phyloP scores from a whole-genome alignment of 1,140 invertebrate genomes.

The Trinorchestia longiramus region DNA sequence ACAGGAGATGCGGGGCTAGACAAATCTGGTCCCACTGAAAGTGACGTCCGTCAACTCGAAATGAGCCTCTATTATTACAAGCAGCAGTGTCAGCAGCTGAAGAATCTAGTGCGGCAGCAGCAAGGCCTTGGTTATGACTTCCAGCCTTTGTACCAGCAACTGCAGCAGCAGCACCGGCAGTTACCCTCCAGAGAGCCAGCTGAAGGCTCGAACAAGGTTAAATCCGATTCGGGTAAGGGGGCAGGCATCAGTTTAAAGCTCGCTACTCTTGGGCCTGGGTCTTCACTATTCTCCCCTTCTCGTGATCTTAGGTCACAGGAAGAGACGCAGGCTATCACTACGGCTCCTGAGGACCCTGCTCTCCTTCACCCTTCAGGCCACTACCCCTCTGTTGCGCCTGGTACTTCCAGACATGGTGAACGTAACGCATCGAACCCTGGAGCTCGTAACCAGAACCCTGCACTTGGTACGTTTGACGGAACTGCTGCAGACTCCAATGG shows the following conservation, averaged over 20 bases:
- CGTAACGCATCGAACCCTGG: background rate
- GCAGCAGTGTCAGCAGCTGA: conserved; percentile 44
- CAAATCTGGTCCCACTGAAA: background rate
- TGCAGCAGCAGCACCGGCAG: conserved; percentile 4
- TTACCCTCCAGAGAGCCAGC: background rate
- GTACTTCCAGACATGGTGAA: background rate
- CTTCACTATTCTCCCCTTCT: background rate
- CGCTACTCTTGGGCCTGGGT: conserved; percentile 8
- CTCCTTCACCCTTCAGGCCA: background rate
- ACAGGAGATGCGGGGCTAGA: background rate
- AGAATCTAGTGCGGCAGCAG: conserved; percentile 33
- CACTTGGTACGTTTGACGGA: too few species aligned
- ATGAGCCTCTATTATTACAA: conserved; percentile 46
- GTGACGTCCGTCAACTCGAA: conserved; percentile 25
- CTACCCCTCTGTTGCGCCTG: background rate
- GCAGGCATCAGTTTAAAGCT: conserved; percentile 17
- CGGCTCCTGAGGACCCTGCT: background rate
- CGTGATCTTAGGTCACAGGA: background rate
- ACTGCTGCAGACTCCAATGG: background rate
- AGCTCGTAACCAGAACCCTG: background rate
- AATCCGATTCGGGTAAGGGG: background rate
- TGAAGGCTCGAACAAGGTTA: background rate
- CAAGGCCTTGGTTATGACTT: conserved; percentile 47
- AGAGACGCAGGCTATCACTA: background rate
- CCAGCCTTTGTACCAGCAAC: conserved; percentile 38